Evolutionary conservation across 2,888 invertebrate species (phyloP), one percentile per base, ranked within the genome.

Genomic region (Drosophila macrospina): DNA sequence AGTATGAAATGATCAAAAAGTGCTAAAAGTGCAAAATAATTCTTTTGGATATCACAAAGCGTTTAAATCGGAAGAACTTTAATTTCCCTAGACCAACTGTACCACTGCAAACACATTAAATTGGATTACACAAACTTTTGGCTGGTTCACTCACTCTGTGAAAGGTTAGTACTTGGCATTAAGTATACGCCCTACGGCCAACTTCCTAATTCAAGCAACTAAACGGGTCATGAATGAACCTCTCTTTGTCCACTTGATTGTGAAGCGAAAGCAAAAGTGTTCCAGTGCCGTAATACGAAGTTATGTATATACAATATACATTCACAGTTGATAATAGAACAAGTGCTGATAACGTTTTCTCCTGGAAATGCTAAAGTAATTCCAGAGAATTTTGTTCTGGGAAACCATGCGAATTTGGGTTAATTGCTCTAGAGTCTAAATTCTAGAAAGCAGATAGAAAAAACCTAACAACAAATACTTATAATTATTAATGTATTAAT

Each of bases 101-200:
- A 60, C 62, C 41, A 37, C 7, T n/a, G n/a, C 39, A 61, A 77
- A 71, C 56, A 59, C 80, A 74, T 77, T 88, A 89, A 71, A 88
- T 89, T 86, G 85, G 85, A 86, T 86, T 86, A 86, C 72, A 77
- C 74, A 65, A 68, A 89, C 30, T 83, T 86, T 70, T 82, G 77
- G 88, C 68, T 79, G 56, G 74, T 85, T 67, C 74, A 80, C 42
- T 83, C 88, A 59, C 89, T 86, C 80, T 71, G 74, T 69, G 86
- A 86, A 74, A 86, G 85, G 85, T 86, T 86, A 82, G 85, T 85
- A 84, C 39, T 26, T 45, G 24, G 24, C 28, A 55, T 48, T 20
- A 52, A 57, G 51, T 41, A 62, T 62, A 66, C 78, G 73, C 24
- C 52, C 5, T 34, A n/a, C 15, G 0, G 37, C 37, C 62, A 37